Evolutionary conservation across 1,140 invertebrate genomes (phyloP).

Genomic region (Pseudomyrmex flavicornis): DNA sequence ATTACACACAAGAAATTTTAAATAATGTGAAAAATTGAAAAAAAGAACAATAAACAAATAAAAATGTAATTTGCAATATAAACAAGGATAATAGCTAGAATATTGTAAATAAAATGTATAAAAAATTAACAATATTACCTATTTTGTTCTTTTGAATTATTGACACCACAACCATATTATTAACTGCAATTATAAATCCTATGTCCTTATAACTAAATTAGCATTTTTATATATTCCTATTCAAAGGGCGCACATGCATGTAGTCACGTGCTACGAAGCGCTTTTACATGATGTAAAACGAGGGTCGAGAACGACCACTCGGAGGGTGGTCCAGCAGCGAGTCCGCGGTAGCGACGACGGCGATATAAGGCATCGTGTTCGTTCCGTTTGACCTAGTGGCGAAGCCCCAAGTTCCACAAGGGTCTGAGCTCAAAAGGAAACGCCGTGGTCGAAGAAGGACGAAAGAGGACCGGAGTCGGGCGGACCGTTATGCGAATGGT

Average conservation of each 20-base stretch:
- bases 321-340: constrained; percentile 22
- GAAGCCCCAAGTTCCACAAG: constrained; percentile 43
- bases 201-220: constrained; percentile 7
- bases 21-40: not conserved
- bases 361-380: constrained; percentile 60
- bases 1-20: not conserved
- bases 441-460: constrained; percentile 47
- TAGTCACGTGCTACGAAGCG: constrained; percentile 15
- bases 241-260: not conserved
- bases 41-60: too few species aligned
- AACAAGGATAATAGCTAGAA: not conserved
- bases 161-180: not conserved
- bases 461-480: constrained; percentile 18
- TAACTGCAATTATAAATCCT: not conserved
- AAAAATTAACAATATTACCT: not conserved
- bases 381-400: constrained; percentile 72
- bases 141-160: not conserved
- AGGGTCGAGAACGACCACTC: constrained; percentile 17
- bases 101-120: not conserved
- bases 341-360: not conserved
- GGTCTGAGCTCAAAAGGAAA: constrained; percentile 41
- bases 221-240: not conserved
- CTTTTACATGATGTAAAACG: constrained; percentile 35
- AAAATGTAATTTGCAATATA: not conserved
- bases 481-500: constrained; percentile 58